phyloP scores from a whole-genome alignment of 2,888 invertebrate species.

The Silvanus unidentatus region DNA sequence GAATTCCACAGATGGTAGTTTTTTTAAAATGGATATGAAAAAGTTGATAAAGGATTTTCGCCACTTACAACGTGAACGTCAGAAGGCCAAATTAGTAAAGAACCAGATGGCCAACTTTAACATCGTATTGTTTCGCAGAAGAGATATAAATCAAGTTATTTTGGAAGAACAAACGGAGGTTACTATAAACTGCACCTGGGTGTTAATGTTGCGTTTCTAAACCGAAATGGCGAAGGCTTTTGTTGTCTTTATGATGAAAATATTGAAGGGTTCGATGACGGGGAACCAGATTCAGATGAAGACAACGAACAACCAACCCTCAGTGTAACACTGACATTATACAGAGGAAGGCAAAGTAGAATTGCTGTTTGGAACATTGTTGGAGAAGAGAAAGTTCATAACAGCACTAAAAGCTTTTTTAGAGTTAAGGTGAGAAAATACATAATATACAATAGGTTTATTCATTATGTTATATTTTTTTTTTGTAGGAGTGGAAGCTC shows the following conservation, averaged over 20 bases:
- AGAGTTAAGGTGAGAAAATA: conserved; percentile 9
- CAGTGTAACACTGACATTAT: too few species aligned
- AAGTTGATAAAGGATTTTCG: conserved; percentile 10
- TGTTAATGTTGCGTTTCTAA: too few species aligned
- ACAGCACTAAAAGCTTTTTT: conserved; percentile 6
- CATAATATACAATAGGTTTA: conserved; percentile 9
- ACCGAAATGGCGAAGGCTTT: too few species aligned
- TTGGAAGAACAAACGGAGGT: too few species aligned
- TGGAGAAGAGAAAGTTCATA: too few species aligned
- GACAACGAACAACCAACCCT: conserved; percentile 1
- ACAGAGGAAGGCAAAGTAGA: too few species aligned
- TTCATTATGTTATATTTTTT: conserved; percentile 6
- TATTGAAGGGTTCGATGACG: conserved; percentile 8
- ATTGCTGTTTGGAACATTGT: too few species aligned
- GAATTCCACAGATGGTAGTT: too few species aligned
- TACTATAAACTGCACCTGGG: too few species aligned
- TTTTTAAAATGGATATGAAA: not conserved
- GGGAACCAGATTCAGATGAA: conserved; percentile 10
- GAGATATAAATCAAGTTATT: not conserved
- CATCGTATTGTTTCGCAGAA: conserved; percentile 9
- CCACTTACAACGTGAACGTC: conserved; percentile 8
- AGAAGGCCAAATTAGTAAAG: conserved; percentile 9
- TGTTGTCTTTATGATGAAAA: not conserved
- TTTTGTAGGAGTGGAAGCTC: conserved; percentile 9
- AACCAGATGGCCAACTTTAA: conserved; percentile 10